Base-by-base conservation (phyloP, 2,797 vertebrate species). In the Lycodopsis pacificus region DNA sequence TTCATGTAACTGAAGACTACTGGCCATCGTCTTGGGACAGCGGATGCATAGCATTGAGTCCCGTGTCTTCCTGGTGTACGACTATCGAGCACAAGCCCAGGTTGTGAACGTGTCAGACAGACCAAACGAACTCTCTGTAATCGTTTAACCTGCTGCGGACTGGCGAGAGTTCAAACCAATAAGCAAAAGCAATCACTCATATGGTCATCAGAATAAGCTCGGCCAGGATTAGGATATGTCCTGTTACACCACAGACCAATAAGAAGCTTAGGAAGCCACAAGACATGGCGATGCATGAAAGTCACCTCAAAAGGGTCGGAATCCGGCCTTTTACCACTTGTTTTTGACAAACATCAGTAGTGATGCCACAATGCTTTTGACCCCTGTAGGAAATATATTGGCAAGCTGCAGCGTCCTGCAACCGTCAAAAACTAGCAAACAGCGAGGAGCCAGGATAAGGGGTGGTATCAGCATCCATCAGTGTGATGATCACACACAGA, bases 381-480 rank as follows among this genome's bases (percentile, higher is more conserved):
- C 79, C 73, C 73, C 72, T 68, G 75, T 84, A 51, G 63, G 3
- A 90, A 90, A 88, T 81, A 76, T 82, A 80, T 65, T 85, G 86
- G 82, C 87, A 86, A 54, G 80, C 75, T 20, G 40, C 40, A 17
- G 70, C 17, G 22, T 80, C 68, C 70, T 63, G 49, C 67, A 67
- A 73, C 73, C 53, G 56, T 30, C 44, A 75, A 72, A 34, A 82
- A 70, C 67, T 57, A 64, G 63, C 46, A 76, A 73, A 81, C 62
- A 88, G 79, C 66, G 25, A 34, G 66, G 51, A 67, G 86, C 82
- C 88, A 85, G 84, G 79, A 86, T 80, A 84, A 80, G 85, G 71
- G 84, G 93, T 91, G 89, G 89, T 85, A 90, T 91, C 90, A 91
- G 84, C 86, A 86, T 90, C 82, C 56, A 77, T 89, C 88, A 84